Percentiles rank a stretch among this genome's conserved stretches.
These are phyloP conservation scores for Meriones unguiculatus DNA, from an alignment of 2,113 vertebrate species.

Conservation along the genomic window DNA sequence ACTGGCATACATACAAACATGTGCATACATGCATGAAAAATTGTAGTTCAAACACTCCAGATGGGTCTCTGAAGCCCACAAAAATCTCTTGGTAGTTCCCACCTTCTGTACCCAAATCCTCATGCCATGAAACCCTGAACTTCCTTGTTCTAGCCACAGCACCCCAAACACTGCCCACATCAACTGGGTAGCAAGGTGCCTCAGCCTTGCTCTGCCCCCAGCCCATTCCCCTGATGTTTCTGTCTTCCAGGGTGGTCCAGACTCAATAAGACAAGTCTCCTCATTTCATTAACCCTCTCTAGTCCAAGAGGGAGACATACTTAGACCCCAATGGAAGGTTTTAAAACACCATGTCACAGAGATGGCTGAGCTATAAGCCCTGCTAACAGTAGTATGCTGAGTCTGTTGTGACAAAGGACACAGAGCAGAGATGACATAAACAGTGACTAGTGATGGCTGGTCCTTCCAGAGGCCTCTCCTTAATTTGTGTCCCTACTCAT, in stretches of 20 bases:
- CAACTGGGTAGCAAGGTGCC: accelerated
- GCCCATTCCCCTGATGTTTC: not conserved
- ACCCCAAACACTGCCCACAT: not conserved
- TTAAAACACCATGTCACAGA: not conserved
- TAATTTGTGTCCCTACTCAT: not conserved
- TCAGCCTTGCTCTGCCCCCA: not conserved
- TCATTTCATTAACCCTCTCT: not conserved
- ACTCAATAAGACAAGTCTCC: accelerated
- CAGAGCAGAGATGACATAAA: not conserved
- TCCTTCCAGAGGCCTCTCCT: not conserved
- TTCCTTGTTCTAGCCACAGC: accelerated
- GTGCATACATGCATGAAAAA: not conserved
- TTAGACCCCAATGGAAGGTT: not conserved
- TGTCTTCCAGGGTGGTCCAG: not conserved
- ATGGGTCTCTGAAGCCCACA: not conserved
- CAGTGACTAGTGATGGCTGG: accelerated
- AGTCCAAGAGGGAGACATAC: no score
- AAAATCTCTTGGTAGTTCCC: no score
- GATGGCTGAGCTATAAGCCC: accelerated
- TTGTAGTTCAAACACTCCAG: not conserved
- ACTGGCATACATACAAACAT: not conserved
- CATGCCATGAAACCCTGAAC: accelerated
- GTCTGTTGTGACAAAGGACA: not conserved
- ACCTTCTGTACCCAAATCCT: not conserved
- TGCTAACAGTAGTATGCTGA: accelerated